Base-by-base conservation (phyloP, 2,888 invertebrate species). In the Folsomia manolachei region DNA sequence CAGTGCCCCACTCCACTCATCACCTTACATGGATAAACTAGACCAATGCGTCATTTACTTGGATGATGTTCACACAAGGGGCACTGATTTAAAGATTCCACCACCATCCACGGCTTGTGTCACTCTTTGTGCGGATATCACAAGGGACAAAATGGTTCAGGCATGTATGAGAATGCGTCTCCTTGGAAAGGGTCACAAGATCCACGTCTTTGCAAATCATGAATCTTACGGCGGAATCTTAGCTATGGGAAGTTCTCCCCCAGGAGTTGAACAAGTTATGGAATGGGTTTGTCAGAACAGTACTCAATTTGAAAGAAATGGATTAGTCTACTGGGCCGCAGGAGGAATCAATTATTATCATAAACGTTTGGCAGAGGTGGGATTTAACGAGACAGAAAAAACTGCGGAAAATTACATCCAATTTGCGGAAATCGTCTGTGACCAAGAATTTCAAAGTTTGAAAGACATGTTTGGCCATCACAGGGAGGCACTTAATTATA, bases 41-140 rank as follows among this genome's bases (percentile, higher is more conserved):
- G 70, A 73, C 11, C 18, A 62, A 18, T 74, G 74, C n/a, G 72
- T 73, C 0, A 70, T 78, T 14, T 79, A 75, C 65, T 68, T 79
- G 71, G 79, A 79, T 53, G 77, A 76, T 64, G 71, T 65, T 1
- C 79, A 77, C 23, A 77, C 79, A 18, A 21, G 79, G 23, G 79
- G 79, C 18, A 77, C 76, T 11, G 79, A 79, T 56, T 63, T 79
- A 9, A 77, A 72, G 39, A 70, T 79, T 63, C 76, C 76, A 11
- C 11, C 14, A 1, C 64, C 65, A 18, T 60, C 39, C 1, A 61
- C 11, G 27, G 75, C 75, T 19, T 71, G 70, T 39, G 78, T 78
- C 1, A 78, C 78, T 1, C 21, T 78, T 0, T 77, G 73, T 0
- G 64, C 63, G 52, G 70, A 64, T 24, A 69, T 78, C 19, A 75